These are phyloP conservation scores for Sesia apiformis DNA, from an alignment of 2,888 invertebrate genomes.

Conservation along the genomic window DNA sequence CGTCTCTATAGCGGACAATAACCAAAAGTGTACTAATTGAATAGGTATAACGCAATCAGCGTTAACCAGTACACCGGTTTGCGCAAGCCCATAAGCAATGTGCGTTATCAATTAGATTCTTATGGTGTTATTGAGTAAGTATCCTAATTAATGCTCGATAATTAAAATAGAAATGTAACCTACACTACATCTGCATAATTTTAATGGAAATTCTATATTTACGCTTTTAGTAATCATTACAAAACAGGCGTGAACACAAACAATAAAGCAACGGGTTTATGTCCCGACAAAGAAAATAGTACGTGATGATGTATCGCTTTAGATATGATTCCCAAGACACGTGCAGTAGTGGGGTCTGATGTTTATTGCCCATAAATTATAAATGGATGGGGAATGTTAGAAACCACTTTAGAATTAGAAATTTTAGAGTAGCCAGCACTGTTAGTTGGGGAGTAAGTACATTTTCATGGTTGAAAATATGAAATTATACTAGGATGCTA, in stretches of 20 bases:
- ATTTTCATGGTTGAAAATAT: neutral
- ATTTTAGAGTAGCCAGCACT: conserved; percentile 5
- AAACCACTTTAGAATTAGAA: conserved; percentile 16
- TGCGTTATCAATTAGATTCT: neutral
- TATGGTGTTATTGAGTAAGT: too few relatives aligned
- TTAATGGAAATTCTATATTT: conserved; percentile 20
- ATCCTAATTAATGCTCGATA: too few relatives aligned
- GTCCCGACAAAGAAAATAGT: conserved; percentile 33
- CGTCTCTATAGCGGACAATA: conserved; percentile 1
- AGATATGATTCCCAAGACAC: conserved; percentile 35
- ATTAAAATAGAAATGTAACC: too few relatives aligned
- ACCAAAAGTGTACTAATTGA: conserved; percentile 13
- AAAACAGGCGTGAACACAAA: conserved; percentile 46
- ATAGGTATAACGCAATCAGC: conserved; percentile 10
- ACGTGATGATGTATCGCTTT: conserved; percentile 30
- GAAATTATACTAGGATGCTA: neutral
- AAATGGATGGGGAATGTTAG: conserved; percentile 30
- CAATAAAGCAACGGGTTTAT: conserved; percentile 44
- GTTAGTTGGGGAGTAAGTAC: too few relatives aligned
- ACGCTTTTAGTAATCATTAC: conserved; percentile 39
- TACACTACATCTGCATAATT: too few relatives aligned
- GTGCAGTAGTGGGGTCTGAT: conserved; percentile 27
- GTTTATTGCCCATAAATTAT: conserved; percentile 43
- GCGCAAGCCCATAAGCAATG: conserved; percentile 7
- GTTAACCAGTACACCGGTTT: conserved; percentile 10